Evolutionary conservation across 1,140 invertebrate genomes (phyloP), one percentile per base, ranked within the genome.

Genomic region (Camponotus vicinus): DNA sequence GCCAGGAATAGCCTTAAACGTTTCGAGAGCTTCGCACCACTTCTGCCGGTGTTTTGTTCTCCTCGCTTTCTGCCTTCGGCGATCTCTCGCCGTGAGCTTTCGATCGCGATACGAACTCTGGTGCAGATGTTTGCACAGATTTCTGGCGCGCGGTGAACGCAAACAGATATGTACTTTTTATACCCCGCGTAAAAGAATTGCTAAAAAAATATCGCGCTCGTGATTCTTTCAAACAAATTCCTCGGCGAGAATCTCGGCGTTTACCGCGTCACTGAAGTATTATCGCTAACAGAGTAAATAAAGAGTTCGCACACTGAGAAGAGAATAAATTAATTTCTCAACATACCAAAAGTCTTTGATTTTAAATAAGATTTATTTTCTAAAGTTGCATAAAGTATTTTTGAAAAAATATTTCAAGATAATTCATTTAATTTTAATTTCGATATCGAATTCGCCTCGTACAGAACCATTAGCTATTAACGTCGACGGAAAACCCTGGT

Each of bases 1-100:
- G 89, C 89, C 90, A 88, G 75, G 86, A 91, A 91, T 91, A 91
- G 80, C 71, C 61, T 63, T 86, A 86, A 89, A 89, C 57, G 70
- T 86, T 88, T 88, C 75, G 66, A 89, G 82, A 63, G 85, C 21
- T 76, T 82, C 45, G 59, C 59, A 61, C 71, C 64, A 78, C 89
- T 82, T 87, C 59, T 78, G 49, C 82, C 45, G 59, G 18, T 82
- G 49, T 32, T 52, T 52, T 67, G 15, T 77, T 55, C 57, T 64
- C 32, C 9, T 59, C 76, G 59, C 82, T 83, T 82, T 90, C 79
- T 86, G 64, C 73, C 75, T 55, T 15, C 59, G 4, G 9, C 18
- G 1, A 34, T 61, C 32, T 45, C 45, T 66, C 13, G n/a, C 15
- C 32, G 8, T 27, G 13, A 52, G 52, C 55, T 32, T 80, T 64